Conservation (phyloP, 2,888 invertebrate genomes). For the Plagiodera versicolora region DNA sequence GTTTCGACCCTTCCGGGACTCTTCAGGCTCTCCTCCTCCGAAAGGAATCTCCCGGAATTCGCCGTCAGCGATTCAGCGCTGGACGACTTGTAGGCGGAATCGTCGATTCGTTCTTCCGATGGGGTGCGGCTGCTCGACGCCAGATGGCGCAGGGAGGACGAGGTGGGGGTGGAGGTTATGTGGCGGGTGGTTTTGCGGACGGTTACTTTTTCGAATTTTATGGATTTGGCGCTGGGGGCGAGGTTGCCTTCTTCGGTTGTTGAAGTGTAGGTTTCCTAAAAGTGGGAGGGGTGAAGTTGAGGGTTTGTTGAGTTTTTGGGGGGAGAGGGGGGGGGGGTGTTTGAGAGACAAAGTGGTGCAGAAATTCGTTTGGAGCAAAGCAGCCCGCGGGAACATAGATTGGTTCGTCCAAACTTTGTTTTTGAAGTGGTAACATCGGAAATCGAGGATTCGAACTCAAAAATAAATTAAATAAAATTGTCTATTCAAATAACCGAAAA, state of each 20-base stretch:
- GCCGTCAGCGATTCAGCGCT: constrained; percentile 57
- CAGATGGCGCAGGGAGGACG: constrained; percentile 38
- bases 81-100: constrained; percentile 57
- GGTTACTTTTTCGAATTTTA: constrained; percentile 73
- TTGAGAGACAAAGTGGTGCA: neutral
- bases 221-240: constrained; percentile 64
- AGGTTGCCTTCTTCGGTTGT: constrained; percentile 68
- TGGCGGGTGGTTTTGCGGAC: constrained; percentile 67
- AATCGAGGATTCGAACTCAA: no score
- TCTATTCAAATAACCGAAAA: no score
- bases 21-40: constrained; percentile 59
- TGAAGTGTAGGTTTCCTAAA: constrained; percentile 58
- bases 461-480: no score
- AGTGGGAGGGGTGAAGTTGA: no score
- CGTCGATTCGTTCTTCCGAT: constrained; percentile 58
- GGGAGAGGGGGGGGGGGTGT: neutral
- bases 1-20: constrained; percentile 27
- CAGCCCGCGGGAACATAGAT: no score
- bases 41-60: constrained; percentile 53
- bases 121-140: constrained; percentile 56
- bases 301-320: no score
- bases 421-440: no score
- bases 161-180: constrained; percentile 49
- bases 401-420: no score
- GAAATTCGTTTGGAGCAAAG: neutral